A percentile compares a stretch with the other conserved stretches of the same genome.
Evolutionary conservation across 1,140 invertebrate genomes (phyloP).

Genomic region (Steinernema khuongi): DNA sequence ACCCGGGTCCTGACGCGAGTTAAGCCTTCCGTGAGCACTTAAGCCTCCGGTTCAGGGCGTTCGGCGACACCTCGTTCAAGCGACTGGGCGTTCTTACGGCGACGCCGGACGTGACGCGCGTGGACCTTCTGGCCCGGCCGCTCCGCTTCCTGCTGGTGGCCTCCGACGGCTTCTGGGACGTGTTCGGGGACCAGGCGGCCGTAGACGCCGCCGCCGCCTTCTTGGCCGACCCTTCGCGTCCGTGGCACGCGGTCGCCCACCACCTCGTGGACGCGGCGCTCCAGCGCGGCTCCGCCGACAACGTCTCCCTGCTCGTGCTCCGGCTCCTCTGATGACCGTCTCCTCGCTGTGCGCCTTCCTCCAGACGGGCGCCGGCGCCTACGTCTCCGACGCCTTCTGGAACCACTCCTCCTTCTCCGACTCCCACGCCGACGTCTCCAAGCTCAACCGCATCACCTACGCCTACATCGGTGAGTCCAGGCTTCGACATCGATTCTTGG

Average conservation of each 20-base stretch:
- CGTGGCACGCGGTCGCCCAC: slow-evolving; percentile 69
- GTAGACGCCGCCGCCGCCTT: slow-evolving; percentile 76
- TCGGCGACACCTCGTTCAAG: slow-evolving; percentile 87
- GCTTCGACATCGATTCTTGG: too few species aligned
- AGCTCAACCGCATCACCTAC: slow-evolving; percentile 50
- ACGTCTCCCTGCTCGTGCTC: slow-evolving; percentile 86
- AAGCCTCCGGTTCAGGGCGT: slow-evolving; percentile 55
- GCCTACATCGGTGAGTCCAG: slow-evolving; percentile 57
- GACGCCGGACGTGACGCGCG: slow-evolving; percentile 88
- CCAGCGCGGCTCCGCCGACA: slow-evolving; percentile 82
- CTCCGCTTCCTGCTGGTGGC: slow-evolving; percentile 84
- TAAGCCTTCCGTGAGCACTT: background rate
- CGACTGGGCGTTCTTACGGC: slow-evolving; percentile 86
- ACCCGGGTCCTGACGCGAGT: background rate
- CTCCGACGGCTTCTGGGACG: slow-evolving; percentile 92
- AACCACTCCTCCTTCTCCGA: slow-evolving; percentile 2
- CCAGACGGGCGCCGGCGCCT: background rate
- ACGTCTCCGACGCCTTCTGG: slow-evolving; percentile 12
- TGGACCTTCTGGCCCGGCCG: slow-evolving; percentile 69
- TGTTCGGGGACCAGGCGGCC: slow-evolving; percentile 86
- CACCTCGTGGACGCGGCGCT: slow-evolving; percentile 82
- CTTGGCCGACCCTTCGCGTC: slow-evolving; percentile 14
- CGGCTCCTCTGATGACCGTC: slow-evolving; percentile 65
- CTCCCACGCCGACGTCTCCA: slow-evolving; percentile 32
- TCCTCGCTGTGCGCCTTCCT: slow-evolving; percentile 24